phyloP scores from a whole-genome alignment of 2,888 invertebrate species.

The Nezara viridula region DNA sequence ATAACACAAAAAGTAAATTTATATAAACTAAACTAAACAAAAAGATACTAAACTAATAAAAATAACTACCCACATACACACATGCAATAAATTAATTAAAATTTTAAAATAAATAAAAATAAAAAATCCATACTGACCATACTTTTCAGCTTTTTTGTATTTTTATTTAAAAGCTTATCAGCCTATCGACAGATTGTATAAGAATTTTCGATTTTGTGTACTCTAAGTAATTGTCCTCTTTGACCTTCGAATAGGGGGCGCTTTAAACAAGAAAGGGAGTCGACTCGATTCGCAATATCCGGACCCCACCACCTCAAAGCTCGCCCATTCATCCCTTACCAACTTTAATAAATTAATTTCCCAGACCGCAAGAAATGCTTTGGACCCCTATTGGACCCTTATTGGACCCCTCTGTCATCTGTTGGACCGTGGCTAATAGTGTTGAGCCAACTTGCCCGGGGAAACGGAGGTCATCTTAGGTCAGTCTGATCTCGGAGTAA shows the following conservation, averaged over 20 bases:
- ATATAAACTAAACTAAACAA: no score
- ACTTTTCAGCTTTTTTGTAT: no score
- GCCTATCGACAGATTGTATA: no score
- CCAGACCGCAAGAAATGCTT: slow-evolving; percentile 13
- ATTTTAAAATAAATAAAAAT: no score
- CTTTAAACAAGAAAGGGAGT: neutral
- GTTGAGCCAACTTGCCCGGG: neutral
- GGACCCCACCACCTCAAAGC: neutral
- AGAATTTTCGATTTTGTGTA: neutral
- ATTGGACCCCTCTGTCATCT: slow-evolving; percentile 26
- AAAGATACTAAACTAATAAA: no score
- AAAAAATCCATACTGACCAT: no score
- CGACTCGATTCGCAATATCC: neutral
- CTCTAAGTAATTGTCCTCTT: neutral
- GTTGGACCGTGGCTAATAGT: slow-evolving; percentile 25
- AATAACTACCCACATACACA: no score
- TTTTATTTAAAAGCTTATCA: no score
- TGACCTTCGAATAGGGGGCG: neutral
- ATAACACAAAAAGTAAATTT: no score
- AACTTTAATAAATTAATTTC: slow-evolving; percentile 46
- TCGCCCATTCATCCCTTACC: slow-evolving; percentile 3
- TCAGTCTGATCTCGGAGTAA: neutral
- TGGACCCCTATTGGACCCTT: neutral
- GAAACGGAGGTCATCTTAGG: neutral
- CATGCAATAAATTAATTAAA: no score